phyloP scores from a whole-genome alignment of 2,113 vertebrate species.

The Calidris pygmaea region DNA sequence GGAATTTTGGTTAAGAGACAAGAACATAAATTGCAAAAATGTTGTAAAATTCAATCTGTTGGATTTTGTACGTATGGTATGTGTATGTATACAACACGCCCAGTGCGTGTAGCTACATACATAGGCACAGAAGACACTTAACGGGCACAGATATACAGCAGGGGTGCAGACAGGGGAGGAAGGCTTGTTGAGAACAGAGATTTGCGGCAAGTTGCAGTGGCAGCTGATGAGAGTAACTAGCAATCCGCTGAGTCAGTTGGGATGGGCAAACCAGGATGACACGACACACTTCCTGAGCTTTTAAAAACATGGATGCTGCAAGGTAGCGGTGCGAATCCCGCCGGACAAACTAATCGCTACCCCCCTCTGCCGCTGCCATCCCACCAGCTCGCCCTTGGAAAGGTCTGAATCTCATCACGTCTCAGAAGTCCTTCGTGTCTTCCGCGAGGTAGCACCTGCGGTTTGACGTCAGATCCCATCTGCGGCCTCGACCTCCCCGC shows the following conservation, averaged over 20 bases:
- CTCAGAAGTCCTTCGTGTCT: not conserved
- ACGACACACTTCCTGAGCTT: not conserved
- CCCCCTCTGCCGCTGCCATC: not conserved
- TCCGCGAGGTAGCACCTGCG: not conserved
- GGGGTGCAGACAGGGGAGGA: not conserved
- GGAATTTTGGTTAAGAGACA: not conserved
- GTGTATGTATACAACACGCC: accelerated
- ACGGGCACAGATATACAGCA: not conserved
- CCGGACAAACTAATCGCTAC: not conserved
- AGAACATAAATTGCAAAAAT: not conserved
- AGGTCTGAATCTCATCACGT: not conserved
- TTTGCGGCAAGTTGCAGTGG: not conserved
- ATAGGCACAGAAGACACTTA: accelerated
- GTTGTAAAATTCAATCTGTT: not conserved
- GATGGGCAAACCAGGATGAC: not conserved
- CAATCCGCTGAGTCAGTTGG: accelerated
- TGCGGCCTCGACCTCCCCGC: not conserved
- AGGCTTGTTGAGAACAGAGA: not conserved
- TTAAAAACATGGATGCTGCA: not conserved
- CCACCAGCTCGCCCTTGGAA: not conserved
- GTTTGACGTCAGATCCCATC: not conserved
- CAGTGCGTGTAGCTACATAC: accelerated
- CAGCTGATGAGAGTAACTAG: not conserved
- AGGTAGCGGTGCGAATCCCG: not conserved
- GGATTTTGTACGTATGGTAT: not conserved